Evolutionary conservation across 2,888 invertebrate species (phyloP).

Genomic region (Stramonita haemastoma): DNA sequence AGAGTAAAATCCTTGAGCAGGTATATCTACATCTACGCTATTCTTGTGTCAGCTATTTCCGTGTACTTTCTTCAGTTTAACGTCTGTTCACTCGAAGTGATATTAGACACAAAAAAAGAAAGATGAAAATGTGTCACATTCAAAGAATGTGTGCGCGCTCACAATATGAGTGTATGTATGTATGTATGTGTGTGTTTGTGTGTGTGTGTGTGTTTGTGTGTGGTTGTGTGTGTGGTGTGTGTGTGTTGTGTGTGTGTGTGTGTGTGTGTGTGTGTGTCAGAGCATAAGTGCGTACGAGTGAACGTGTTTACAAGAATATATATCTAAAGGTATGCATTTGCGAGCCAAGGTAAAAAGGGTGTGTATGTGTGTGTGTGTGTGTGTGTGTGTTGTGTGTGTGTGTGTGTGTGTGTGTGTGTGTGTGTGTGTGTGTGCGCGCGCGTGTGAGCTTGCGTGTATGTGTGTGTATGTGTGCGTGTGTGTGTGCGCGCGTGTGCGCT

Average conservation of each 20-base stretch:
- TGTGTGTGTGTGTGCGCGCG: not conserved
- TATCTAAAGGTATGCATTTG: too few relatives aligned
- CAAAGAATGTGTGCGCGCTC: too few relatives aligned
- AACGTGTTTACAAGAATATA: too few relatives aligned
- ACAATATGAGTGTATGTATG: not conserved
- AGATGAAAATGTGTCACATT: too few relatives aligned
- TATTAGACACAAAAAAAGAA: too few relatives aligned
- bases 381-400: not conserved
- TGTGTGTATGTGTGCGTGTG: not conserved
- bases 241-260: not conserved
- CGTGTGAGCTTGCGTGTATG: not conserved
- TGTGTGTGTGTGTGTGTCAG: not conserved
- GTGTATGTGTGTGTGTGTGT: not conserved
- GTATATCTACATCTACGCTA: too few relatives aligned
- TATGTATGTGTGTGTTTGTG: not conserved
- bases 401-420: not conserved
- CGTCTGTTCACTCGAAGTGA: too few relatives aligned
- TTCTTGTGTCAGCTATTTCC: too few relatives aligned
- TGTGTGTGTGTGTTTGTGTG: not conserved
- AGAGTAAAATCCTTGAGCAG: too few relatives aligned
- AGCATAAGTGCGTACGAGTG: accelerated
- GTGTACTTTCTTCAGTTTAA: too few relatives aligned
- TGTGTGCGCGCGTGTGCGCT: not conserved
- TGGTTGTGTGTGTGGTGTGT: not conserved
- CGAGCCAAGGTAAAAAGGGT: too few relatives aligned